phyloP scores from a whole-genome alignment of 2,113 vertebrate species.

The Pardalotus punctatus region DNA sequence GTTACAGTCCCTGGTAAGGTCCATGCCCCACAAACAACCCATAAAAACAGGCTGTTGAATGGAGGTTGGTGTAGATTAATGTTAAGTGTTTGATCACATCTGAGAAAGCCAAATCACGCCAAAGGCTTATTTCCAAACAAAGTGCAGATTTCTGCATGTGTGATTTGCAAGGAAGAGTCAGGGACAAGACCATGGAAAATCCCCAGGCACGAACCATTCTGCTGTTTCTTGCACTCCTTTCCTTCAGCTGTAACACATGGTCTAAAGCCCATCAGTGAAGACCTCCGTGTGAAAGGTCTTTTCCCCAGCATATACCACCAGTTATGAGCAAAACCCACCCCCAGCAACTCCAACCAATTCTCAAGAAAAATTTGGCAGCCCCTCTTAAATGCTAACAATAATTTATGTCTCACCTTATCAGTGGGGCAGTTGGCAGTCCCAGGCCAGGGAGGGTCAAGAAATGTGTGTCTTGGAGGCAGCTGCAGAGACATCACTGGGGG shows the following conservation, averaged over 20 bases:
- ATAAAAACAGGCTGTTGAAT: not conserved
- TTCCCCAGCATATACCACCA: not conserved
- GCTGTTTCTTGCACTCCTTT: not conserved
- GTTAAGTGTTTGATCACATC: not conserved
- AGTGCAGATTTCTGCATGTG: not conserved
- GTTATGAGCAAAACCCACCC: not conserved
- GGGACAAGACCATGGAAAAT: not conserved
- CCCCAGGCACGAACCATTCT: not conserved
- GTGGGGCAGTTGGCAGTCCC: rapidly evolving
- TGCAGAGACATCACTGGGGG: not conserved
- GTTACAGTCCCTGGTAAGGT: not conserved
- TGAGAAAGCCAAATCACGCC: not conserved
- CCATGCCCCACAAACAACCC: not conserved
- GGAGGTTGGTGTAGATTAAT: not conserved
- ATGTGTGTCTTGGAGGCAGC: rapidly evolving
- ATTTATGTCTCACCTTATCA: not conserved
- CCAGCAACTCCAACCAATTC: not conserved
- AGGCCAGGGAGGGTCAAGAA: not conserved
- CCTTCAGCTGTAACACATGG: not conserved
- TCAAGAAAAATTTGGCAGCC: not conserved
- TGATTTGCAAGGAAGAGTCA: not conserved
- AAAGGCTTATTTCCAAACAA: not conserved
- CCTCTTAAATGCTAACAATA: not conserved
- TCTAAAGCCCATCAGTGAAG: not conserved
- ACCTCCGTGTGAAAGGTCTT: not conserved